phyloP scores from a whole-genome alignment of 2,888 invertebrate genomes.

The Dryobotodes eremita region DNA sequence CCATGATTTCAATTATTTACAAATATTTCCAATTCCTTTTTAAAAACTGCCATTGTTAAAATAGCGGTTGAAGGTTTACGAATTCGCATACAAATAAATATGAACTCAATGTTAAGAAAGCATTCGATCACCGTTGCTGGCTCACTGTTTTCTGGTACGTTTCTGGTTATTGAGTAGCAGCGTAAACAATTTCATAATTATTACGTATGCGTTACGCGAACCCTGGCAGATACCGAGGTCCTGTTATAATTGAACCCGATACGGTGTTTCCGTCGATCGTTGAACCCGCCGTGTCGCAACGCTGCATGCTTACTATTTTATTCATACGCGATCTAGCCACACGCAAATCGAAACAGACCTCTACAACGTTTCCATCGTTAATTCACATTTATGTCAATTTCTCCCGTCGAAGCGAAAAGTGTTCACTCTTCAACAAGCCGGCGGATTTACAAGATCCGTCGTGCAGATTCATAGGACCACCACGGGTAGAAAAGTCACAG shows the following conservation, averaged over 20 bases:
- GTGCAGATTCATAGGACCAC: slow-evolving; percentile 17
- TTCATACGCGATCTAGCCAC: slow-evolving; percentile 37
- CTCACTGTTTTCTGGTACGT: slow-evolving; percentile 4
- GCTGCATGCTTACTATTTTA: slow-evolving; percentile 44
- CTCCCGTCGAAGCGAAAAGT: neutral
- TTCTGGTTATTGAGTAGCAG: neutral
- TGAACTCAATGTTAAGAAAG: neutral
- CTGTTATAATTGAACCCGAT: slow-evolving; percentile 72
- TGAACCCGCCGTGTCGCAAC: slow-evolving; percentile 68
- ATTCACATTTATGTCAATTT: slow-evolving; percentile 25
- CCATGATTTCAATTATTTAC: slow-evolving; percentile 15
- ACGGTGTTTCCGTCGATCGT: slow-evolving; percentile 66
- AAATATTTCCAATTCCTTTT: neutral
- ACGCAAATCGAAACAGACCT: slow-evolving; percentile 31
- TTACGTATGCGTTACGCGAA: slow-evolving; percentile 63
- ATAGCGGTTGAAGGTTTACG: neutral
- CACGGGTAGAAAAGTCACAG: neutral
- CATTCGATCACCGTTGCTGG: neutral
- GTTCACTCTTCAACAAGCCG: neutral
- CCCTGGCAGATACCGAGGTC: slow-evolving; percentile 64
- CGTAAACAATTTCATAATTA: slow-evolving; percentile 27
- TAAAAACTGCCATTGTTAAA: neutral
- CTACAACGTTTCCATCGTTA: neutral
- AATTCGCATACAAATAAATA: slow-evolving; percentile 8
- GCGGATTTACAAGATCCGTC: neutral